Evolutionary conservation across 1,140 invertebrate genomes (phyloP).

Genomic region (Metopolophium dirhodum): DNA sequence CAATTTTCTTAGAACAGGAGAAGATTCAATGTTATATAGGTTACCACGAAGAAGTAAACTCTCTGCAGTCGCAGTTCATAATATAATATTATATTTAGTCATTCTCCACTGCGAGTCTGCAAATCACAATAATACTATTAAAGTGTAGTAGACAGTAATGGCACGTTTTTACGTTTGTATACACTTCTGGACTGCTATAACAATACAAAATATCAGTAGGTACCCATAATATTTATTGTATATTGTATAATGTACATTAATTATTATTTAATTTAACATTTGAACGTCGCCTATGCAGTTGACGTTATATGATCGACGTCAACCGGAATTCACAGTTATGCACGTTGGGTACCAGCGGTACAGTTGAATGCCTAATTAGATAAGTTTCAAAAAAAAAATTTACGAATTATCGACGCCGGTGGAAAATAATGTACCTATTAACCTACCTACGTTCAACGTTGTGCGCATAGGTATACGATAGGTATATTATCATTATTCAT

Average conservation of each 20-base stretch:
- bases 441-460: not conserved
- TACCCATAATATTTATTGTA: not conserved
- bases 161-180: no score
- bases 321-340: not conserved
- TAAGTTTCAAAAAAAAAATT: not conserved
- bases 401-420: not conserved
- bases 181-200: no score
- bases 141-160: no score
- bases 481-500: no score
- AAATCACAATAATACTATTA: no score
- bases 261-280: slow-evolving; percentile 9
- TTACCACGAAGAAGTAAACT: not conserved
- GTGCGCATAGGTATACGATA: not conserved
- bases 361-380: not conserved
- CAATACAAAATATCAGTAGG: not conserved
- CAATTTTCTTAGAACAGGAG: not conserved
- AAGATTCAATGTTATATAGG: not conserved
- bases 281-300: not conserved
- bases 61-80: not conserved
- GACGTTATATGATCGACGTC: not conserved
- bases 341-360: not conserved
- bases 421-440: not conserved
- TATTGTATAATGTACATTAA: not conserved
- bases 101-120: not conserved
- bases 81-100: not conserved